These are phyloP conservation scores for Marasmarcha lunaedactyla DNA, from an alignment of 2,888 invertebrate genomes.

Conservation along the genomic window DNA sequence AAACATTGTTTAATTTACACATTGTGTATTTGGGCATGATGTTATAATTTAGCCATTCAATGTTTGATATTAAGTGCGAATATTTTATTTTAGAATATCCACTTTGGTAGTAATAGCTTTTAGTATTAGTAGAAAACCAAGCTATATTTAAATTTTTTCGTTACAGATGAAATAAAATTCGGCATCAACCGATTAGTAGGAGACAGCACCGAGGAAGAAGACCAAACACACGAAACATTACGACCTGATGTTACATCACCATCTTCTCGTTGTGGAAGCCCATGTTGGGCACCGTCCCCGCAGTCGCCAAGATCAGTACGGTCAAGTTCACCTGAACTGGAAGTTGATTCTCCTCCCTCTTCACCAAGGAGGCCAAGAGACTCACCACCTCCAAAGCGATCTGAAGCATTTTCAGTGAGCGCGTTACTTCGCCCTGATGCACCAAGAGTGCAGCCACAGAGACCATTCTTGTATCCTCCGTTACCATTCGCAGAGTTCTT, in stretches of 20 bases:
- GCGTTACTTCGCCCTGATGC: constrained; percentile 85
- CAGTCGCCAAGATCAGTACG: constrained; percentile 58
- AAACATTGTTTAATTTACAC: constrained; percentile 4
- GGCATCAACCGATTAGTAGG: constrained; percentile 85
- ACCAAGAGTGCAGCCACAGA: constrained; percentile 70
- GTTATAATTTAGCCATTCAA: background rate
- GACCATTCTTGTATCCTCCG: constrained; percentile 74
- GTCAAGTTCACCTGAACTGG: constrained; percentile 77
- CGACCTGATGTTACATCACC: constrained; percentile 52
- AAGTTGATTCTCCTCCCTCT: constrained; percentile 81
- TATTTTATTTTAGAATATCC: too few relatives aligned
- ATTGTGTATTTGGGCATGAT: constrained; percentile 2
- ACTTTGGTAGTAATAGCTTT: too few relatives aligned
- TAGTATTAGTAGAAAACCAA: too few relatives aligned
- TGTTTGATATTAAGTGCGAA: too few relatives aligned
- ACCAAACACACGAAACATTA: constrained; percentile 40
- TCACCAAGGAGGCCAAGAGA: constrained; percentile 67
- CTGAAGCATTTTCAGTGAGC: constrained; percentile 87
- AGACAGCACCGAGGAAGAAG: constrained; percentile 73
- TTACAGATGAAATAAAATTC: constrained; percentile 86
- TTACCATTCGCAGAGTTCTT: constrained; percentile 73
- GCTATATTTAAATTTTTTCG: constrained; percentile 23
- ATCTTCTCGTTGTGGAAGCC: constrained; percentile 62
- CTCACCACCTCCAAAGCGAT: constrained; percentile 73
- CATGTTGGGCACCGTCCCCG: constrained; percentile 65